These are phyloP conservation scores for Agapetus fuscipes DNA, from an alignment of 2,888 invertebrate genomes.

Conservation along the genomic window DNA sequence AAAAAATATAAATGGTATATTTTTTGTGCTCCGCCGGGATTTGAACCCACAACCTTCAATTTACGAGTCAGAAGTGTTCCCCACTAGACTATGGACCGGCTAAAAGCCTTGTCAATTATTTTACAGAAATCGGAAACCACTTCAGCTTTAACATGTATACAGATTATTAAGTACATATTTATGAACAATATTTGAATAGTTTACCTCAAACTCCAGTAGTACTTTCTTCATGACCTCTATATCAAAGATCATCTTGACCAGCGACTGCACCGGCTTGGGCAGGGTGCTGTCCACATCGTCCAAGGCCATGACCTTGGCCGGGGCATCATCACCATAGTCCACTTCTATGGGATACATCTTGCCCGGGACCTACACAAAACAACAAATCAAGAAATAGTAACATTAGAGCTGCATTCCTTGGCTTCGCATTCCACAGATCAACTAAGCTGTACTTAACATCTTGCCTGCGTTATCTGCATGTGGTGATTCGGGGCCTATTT, in stretches of 20 bases:
- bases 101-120: too few species aligned
- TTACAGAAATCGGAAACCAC: too few species aligned
- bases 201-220: conserved; percentile 82
- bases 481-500: too few species aligned
- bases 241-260: conserved; percentile 84
- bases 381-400: not conserved
- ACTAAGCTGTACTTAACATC: not conserved
- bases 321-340: conserved; percentile 63
- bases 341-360: conserved; percentile 80
- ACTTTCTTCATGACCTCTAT: conserved; percentile 85
- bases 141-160: too few species aligned
- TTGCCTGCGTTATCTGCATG: too few species aligned
- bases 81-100: too few species aligned
- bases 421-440: not conserved
- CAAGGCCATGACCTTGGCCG: conserved; percentile 32
- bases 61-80: too few species aligned
- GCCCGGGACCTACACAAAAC: conserved; percentile 47
- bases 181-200: not conserved
- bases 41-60: too few species aligned
- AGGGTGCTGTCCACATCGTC: conserved; percentile 43
- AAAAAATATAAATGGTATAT: too few species aligned
- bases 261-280: conserved; percentile 64
- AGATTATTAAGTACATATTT: too few species aligned
- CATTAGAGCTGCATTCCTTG: not conserved
- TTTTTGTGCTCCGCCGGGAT: too few species aligned